Evolutionary conservation across 1,140 invertebrate species (phyloP), one percentile per base, ranked within the genome.

Genomic region (Lepidurus apus): DNA sequence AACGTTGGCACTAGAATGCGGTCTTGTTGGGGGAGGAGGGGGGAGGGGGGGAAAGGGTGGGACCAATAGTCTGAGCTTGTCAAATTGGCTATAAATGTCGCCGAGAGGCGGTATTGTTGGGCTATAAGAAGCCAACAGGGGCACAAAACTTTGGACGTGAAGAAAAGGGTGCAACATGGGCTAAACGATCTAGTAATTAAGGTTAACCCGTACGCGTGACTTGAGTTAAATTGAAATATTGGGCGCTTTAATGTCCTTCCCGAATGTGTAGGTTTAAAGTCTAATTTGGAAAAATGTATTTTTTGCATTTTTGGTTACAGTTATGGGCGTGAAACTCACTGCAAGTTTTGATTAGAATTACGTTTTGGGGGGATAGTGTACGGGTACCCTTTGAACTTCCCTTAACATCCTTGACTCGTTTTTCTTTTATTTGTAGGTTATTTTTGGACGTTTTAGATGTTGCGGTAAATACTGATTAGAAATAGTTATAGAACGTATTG

Each of bases 31-130:
- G 53, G n/a, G 9, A 13, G 53, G 13, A 8, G 13, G 53, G 21
- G 53, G 4, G 13, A 21, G 21, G 13, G 53, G 21, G 53, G 4
- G 13, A 21, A 65, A 5, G 21, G 53, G 53, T 65, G 53, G 53
- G 53, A 7, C 17, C 53, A n/a, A 21, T 65, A 65, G 53, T 65
- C 21, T 21, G 53, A 65, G 53, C 53, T 65, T 65, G 53, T 65
- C 53, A 65, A 65, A 65, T 65, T 65, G 53, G 53, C 21, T 21
- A 65, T 21, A 65, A 65, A 65, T 65, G 53, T 65, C 53, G 4
- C 34, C 53, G 21, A 65, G 17, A 65, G n/a, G 21, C 17, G 53
- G 53, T 65, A 21, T 17, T 21, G 53, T 7, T 65, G 53, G n/a
- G 21, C 6, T n/a, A 65, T 13, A 21, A 65, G 53, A 65, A 65